Evolutionary conservation across 1,140 invertebrate genomes (phyloP).

Genomic region (Cardiocondyla obscurior): DNA sequence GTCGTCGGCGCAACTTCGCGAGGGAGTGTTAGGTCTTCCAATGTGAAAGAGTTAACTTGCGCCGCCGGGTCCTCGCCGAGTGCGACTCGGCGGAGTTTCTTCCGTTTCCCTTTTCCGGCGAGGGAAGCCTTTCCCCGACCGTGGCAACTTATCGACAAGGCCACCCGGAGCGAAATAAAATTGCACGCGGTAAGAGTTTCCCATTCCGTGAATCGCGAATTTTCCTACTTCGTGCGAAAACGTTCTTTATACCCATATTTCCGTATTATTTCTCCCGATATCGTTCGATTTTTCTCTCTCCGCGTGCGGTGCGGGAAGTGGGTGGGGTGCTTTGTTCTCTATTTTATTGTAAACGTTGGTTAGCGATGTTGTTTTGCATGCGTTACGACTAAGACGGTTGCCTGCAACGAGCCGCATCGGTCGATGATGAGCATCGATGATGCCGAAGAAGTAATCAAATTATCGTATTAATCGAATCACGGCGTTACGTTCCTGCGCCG

Average conservation of each 20-base stretch:
- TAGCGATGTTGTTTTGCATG: not conserved
- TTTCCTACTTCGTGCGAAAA: not conserved
- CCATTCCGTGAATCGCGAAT: not conserved
- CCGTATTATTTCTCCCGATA: constrained; percentile 3
- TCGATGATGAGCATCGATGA: constrained; percentile 39
- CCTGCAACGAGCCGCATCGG: not conserved
- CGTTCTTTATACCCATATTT: not conserved
- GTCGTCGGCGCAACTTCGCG: constrained; percentile 54
- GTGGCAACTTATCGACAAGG: constrained; percentile 55
- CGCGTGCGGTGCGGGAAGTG: not conserved
- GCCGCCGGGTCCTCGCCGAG: constrained; percentile 59
- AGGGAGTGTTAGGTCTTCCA: constrained; percentile 55
- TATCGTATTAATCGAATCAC: constrained; percentile 39
- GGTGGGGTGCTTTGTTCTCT: not conserved
- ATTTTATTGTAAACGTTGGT: not conserved
- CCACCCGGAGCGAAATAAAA: constrained; percentile 62
- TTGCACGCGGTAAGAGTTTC: constrained; percentile 41
- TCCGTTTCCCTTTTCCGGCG: constrained; percentile 67
- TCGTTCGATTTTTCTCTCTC: not conserved
- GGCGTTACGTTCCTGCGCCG: constrained; percentile 12
- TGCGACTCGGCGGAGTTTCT: constrained; percentile 56
- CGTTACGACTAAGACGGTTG: not conserved
- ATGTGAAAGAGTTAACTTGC: constrained; percentile 70
- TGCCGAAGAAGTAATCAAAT: constrained; percentile 44
- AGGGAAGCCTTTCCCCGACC: not conserved